A percentile compares a stretch with the other conserved stretches of the same genome.
Conservation (phyloP, 2,888 invertebrate genomes). For the Melieria omissa region DNA sequence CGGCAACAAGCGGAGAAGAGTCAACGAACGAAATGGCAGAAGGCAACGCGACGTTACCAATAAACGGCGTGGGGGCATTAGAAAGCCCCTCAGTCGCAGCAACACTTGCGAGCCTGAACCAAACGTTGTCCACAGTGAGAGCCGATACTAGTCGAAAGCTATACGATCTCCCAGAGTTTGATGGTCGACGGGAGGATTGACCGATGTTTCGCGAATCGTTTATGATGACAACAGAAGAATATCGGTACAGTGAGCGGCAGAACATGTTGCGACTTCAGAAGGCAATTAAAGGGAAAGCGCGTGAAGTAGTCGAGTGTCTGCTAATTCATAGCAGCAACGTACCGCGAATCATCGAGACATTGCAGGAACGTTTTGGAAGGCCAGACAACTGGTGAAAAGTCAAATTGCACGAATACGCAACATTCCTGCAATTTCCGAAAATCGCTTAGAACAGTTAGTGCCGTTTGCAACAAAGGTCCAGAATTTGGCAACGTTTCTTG, state of each 20-base stretch:
- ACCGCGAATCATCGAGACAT: slow-evolving; percentile 3
- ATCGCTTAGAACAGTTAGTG: slow-evolving; percentile 1
- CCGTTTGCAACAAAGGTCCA: slow-evolving; percentile 6
- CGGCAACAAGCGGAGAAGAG: too few relatives aligned
- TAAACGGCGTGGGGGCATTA: too few relatives aligned
- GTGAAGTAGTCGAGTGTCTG: slow-evolving; percentile 20
- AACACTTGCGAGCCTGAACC: too few relatives aligned
- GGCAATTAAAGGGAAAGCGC: slow-evolving; percentile 12
- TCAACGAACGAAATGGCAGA: too few relatives aligned
- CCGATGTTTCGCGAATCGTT: slow-evolving; percentile 15
- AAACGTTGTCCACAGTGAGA: too few relatives aligned
- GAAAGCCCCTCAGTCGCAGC: too few relatives aligned
- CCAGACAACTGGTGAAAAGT: slow-evolving; percentile 12
- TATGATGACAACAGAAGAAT: slow-evolving; percentile 22
- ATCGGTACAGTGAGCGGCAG: slow-evolving; percentile 17
- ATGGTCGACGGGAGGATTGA: slow-evolving; percentile 17
- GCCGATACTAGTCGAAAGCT: neutral
- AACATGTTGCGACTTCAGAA: slow-evolving; percentile 25
- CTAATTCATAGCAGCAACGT: slow-evolving; percentile 23
- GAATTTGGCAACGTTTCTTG: slow-evolving; percentile 9
- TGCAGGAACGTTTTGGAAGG: slow-evolving; percentile 11
- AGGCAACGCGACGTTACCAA: too few relatives aligned
- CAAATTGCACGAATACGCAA: neutral
- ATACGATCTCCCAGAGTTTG: slow-evolving; percentile 7
- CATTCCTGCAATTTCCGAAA: neutral